Percentiles rank a stretch among this genome's conserved stretches.
phyloP scores from a whole-genome alignment of 2,113 vertebrate genomes.

The Pandion haliaetus region DNA sequence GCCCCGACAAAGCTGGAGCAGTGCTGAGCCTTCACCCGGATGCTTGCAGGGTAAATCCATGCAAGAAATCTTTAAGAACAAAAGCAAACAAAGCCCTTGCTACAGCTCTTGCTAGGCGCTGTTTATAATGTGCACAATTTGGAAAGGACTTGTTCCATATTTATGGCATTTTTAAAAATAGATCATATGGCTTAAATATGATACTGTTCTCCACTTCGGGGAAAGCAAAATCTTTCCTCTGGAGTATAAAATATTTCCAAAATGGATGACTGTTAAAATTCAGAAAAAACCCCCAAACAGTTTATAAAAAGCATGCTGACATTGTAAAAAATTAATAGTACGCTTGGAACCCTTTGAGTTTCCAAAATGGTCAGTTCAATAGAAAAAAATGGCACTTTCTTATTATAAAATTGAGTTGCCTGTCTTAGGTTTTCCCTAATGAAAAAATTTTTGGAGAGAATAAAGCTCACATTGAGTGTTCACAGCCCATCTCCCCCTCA shows the following conservation, averaged over 20 bases:
- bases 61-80: not conserved
- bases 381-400: conserved; percentile 18
- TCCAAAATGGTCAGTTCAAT: conserved; percentile 47
- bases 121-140: not conserved
- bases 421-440: conserved; percentile 58
- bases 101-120: not conserved
- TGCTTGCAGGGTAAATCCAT: not conserved
- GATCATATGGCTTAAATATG: conserved; percentile 61
- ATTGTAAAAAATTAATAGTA: conserved; percentile 69
- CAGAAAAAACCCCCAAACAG: not conserved
- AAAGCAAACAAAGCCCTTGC: not conserved
- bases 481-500: not conserved
- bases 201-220: conserved; percentile 41
- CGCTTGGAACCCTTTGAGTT: conserved; percentile 59
- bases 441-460: conserved; percentile 48
- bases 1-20: rapidly evolving
- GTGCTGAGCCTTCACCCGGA: not conserved
- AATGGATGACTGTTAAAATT: conserved; percentile 41
- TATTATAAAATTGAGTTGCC: conserved; percentile 59
- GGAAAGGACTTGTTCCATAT: conserved; percentile 30
- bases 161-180: conserved; percentile 61
- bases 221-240: conserved; percentile 57
- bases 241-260: conserved; percentile 64
- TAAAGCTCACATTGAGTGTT: conserved; percentile 36
- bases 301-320: conserved; percentile 70